These are phyloP conservation scores for Heterocephalus glaber DNA, from an alignment of 2,113 vertebrate genomes.

Conservation along the genomic window DNA sequence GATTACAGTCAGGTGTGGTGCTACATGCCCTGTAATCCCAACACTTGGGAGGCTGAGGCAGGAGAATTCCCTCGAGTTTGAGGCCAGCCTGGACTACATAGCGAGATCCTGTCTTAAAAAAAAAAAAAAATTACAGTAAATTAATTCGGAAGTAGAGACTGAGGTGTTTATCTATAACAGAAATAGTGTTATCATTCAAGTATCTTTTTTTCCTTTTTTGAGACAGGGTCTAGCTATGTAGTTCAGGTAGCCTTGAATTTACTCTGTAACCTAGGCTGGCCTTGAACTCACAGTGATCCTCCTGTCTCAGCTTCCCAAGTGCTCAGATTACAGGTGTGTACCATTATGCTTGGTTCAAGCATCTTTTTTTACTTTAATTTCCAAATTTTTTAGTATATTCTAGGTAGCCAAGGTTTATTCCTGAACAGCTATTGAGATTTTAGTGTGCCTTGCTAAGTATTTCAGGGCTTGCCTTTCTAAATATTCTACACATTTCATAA, in stretches of 20 bases:
- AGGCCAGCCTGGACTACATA: too few relatives aligned
- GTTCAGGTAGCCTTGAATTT: background rate
- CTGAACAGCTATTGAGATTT: background rate
- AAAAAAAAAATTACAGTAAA: background rate
- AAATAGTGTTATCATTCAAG: slow-evolving; percentile 4
- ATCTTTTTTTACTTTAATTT: background rate
- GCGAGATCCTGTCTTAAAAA: background rate
- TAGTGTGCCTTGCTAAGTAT: background rate
- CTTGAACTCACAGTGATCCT: background rate
- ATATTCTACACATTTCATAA: background rate
- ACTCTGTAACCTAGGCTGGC: background rate
- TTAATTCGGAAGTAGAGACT: background rate
- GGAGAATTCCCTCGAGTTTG: too few relatives aligned
- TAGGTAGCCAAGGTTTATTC: background rate
- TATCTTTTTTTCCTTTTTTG: background rate
- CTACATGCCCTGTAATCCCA: too few relatives aligned
- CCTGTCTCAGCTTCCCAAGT: background rate
- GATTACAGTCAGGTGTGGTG: background rate
- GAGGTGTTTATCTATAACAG: background rate
- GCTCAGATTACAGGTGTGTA: background rate
- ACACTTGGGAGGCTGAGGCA: too few relatives aligned
- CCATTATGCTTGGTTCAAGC: background rate
- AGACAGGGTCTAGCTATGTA: background rate
- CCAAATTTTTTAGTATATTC: background rate
- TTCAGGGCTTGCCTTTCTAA: slow-evolving; percentile 17